Conservation (phyloP, 2,888 invertebrate genomes). For the Serripes groenlandicus region DNA sequence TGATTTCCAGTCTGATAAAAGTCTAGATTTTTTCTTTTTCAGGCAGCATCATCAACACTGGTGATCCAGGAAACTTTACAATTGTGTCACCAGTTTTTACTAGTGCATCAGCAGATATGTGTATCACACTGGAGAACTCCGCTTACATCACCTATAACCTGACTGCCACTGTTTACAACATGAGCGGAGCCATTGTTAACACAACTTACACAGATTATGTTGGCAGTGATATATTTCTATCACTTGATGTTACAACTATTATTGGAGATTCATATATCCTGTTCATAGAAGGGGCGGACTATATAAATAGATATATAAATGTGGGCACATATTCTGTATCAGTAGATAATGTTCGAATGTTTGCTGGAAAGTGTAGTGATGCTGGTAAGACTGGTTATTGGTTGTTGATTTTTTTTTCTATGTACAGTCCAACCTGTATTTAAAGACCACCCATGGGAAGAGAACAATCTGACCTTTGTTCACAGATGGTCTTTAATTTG, state of each 20-base stretch:
- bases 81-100: background rate
- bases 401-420: background rate
- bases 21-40: too few relatives aligned
- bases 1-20: too few relatives aligned
- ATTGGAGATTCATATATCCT: background rate
- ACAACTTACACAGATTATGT: background rate
- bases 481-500: too few relatives aligned
- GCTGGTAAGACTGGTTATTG: background rate
- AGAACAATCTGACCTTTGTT: too few relatives aligned
- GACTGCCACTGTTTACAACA: background rate
- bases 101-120: background rate
- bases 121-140: slow-evolving; percentile 6
- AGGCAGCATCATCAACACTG: background rate
- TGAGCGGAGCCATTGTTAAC: background rate
- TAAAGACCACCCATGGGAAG: too few relatives aligned
- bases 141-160: background rate
- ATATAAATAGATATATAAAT: background rate
- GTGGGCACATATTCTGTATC: too few relatives aligned
- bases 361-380: background rate
- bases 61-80: background rate
- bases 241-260: background rate
- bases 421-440: too few relatives aligned
- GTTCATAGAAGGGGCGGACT: background rate
- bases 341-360: background rate
- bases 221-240: background rate